Evolutionary conservation across 2,888 invertebrate genomes (phyloP), one percentile per base, ranked within the genome.

Genomic region (Protodeltote pygarga): DNA sequence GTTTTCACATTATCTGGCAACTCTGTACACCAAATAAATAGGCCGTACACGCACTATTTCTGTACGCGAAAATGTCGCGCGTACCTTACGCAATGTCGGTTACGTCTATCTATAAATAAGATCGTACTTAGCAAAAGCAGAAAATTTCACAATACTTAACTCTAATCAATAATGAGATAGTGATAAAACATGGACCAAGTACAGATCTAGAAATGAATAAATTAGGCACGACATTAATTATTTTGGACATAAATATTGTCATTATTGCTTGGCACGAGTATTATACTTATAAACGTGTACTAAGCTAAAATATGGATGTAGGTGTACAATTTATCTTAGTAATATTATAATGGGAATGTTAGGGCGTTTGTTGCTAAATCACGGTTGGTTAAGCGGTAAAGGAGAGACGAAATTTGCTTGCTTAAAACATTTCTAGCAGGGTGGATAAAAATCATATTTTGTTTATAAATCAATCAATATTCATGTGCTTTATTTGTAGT

Each of bases 1-100:
- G 58, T 39, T 41, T 41, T 52, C 38, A 45, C 33, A 57, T 49
- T 49, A 46, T 45, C 49, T 60, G 60, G 53, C 66, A 68, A 58
- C 65, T 61, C 60, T 51, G 49, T 65, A 65, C 54, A 54, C 13
- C 29, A 47, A 58, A 58, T 55, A 76, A 73, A 74, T 76, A 74
- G 80, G 78, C 51, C 79, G 66, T 64, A 76, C 75, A 53, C 65
- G 71, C 79, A 85, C 88, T 89, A 90, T 90, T 90, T 87, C 83
- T 81, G 89, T 83, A 62, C 84, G 75, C 80, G 82, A 83, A 89
- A 90, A 90, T 90, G 90, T 90, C 90, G 87, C 77, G 74, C 73
- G 71, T 66, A 62, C 65, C 73, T 89, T 89, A 81, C 87, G 87
- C 82, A 88, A 89, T 79, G 75, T 63, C 68, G 71, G 68, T 72